Evolutionary conservation across 2,113 vertebrate genomes (phyloP).

Genomic region (zebrafish (Danio rerio)): GRCz12tu NC_133188.1:7259501-7260000

Average conservation of each 20-base stretch:
- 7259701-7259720: neutral
- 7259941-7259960: neutral
- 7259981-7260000: too few relatives aligned
- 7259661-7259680: neutral
- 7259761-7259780: neutral
- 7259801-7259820: neutral
- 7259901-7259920: neutral
- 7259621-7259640: too few relatives aligned
- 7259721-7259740: neutral
- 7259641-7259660: neutral
- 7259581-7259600: too few relatives aligned
- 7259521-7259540: too few relatives aligned
- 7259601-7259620: too few relatives aligned
- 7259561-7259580: too few relatives aligned
- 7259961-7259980: too few relatives aligned
- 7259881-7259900: neutral
- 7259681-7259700: conserved; percentile 22
- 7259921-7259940: neutral
- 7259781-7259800: conserved; percentile 2
- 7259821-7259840: neutral
- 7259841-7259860: neutral
- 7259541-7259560: too few relatives aligned
- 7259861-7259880: neutral
- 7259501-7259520: too few relatives aligned
- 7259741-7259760: conserved; percentile 12